Conservation (phyloP, 2,888 invertebrate genomes). For the Cephus spinipes region DNA sequence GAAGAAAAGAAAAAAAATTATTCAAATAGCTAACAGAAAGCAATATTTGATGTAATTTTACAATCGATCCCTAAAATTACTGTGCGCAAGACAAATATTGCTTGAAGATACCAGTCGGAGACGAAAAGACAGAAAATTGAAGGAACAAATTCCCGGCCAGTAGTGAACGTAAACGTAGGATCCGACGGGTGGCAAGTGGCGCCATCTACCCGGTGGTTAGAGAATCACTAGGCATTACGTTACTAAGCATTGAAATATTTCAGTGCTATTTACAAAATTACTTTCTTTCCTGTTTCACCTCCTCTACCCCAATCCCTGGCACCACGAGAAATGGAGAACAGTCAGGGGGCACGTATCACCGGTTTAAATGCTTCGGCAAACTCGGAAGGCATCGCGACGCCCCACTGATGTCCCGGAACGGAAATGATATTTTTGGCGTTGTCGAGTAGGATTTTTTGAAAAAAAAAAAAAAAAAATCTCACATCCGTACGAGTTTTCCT, state of each 20-base stretch:
- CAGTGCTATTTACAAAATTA: slow-evolving; percentile 38
- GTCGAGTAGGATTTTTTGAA: background rate
- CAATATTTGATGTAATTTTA: too few species aligned
- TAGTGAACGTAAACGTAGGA: slow-evolving; percentile 34
- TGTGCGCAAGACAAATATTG: too few species aligned
- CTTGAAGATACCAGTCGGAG: too few species aligned
- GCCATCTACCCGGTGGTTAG: slow-evolving; percentile 48
- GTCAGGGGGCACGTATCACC: background rate
- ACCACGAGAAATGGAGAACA: background rate
- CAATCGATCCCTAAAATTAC: too few species aligned
- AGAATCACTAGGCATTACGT: slow-evolving; percentile 29
- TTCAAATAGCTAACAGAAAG: too few species aligned
- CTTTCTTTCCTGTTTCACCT: slow-evolving; percentile 12
- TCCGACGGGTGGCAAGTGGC: slow-evolving; percentile 50
- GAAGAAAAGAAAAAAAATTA: background rate
- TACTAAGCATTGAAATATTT: slow-evolving; percentile 12
- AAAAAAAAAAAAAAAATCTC: background rate
- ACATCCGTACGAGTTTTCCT: background rate
- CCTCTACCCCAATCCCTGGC: background rate
- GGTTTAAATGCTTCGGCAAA: background rate
- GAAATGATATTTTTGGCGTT: background rate
- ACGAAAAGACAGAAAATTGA: background rate
- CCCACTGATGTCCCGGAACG: background rate
- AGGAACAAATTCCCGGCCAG: background rate
- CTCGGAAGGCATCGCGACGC: background rate